Percentiles rank a stretch among this genome's conserved stretches.
These are phyloP conservation scores for Paratrypauchen microcephalus DNA, from an alignment of 2,797 vertebrate species.

Conservation along the genomic window DNA sequence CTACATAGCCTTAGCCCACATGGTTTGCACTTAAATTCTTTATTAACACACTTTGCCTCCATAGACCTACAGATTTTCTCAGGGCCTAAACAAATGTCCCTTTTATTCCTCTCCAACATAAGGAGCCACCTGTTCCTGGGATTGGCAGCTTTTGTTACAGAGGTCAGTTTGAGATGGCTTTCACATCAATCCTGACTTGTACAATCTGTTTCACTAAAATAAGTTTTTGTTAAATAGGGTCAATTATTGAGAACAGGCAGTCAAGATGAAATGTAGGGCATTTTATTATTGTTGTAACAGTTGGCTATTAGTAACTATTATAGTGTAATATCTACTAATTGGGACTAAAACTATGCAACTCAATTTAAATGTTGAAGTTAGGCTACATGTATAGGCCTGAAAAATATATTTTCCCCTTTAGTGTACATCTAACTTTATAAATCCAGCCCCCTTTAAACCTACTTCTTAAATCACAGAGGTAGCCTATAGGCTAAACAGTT, in stretches of 20 bases:
- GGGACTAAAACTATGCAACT: too few species aligned
- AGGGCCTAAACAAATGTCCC: constrained; percentile 70
- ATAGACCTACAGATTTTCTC: constrained; percentile 48
- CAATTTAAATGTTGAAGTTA: not conserved
- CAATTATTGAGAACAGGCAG: constrained; percentile 24
- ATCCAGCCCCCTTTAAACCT: not conserved
- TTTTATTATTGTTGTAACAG: not conserved
- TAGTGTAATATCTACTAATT: too few species aligned
- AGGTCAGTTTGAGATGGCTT: constrained; percentile 69
- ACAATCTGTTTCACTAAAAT: constrained; percentile 13
- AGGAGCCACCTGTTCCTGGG: constrained; percentile 80
- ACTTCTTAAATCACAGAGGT: not conserved
- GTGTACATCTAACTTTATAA: not conserved
- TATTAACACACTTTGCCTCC: not conserved
- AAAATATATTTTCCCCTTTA: not conserved
- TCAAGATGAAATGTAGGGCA: not conserved
- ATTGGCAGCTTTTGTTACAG: constrained; percentile 76
- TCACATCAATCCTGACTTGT: constrained; percentile 63
- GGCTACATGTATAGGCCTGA: not conserved
- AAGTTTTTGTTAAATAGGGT: too few species aligned
- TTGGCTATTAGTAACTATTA: too few species aligned
- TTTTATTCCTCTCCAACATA: constrained; percentile 67
- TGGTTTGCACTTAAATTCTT: constrained; percentile 3
- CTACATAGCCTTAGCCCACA: not conserved
- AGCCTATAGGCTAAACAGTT: not conserved